Percentiles rank a stretch among this genome's conserved stretches.
Conservation (phyloP, 1,140 invertebrate species). For the Sitophilus oryzae region DNA sequence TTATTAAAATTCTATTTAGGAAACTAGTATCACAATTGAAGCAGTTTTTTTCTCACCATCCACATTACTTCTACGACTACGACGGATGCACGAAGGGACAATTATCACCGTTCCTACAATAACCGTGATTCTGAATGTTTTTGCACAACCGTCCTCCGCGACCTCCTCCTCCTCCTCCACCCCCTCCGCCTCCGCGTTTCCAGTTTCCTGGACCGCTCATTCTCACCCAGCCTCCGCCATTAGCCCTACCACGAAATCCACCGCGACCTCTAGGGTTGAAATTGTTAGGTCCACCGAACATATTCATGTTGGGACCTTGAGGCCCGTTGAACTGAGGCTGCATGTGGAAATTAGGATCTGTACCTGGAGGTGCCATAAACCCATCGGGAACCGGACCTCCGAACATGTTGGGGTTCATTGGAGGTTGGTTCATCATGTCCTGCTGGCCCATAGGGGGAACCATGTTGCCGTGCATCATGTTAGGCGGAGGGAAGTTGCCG, state of each 20-base stretch:
- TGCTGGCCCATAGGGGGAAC: constrained; percentile 33
- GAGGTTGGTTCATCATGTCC: constrained; percentile 37
- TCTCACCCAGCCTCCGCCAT: constrained; percentile 22
- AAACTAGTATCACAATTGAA: neutral
- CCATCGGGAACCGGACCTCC: constrained; percentile 30
- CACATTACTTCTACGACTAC: too few species aligned
- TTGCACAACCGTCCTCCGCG: constrained; percentile 58
- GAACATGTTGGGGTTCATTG: constrained; percentile 31
- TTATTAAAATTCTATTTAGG: too few species aligned
- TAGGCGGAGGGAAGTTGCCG: constrained; percentile 34
- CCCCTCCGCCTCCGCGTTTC: constrained; percentile 45
- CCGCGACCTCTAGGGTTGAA: constrained; percentile 33
- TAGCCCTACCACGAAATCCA: constrained; percentile 42
- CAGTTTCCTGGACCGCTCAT: constrained; percentile 43
- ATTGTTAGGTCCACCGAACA: constrained; percentile 37
- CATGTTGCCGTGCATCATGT: constrained; percentile 42
- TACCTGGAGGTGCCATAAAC: constrained; percentile 30
- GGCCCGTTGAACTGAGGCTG: constrained; percentile 27
- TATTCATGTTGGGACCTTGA: constrained; percentile 29
- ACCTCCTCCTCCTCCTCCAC: constrained; percentile 46
- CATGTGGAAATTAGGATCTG: constrained; percentile 29
- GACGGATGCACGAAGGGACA: constrained; percentile 63
- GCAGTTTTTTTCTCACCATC: too few species aligned
- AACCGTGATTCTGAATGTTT: constrained; percentile 69
- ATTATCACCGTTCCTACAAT: constrained; percentile 68